Evolutionary conservation across 1,140 invertebrate genomes (phyloP).

Genomic region (Brachionus paranguensis): DNA sequence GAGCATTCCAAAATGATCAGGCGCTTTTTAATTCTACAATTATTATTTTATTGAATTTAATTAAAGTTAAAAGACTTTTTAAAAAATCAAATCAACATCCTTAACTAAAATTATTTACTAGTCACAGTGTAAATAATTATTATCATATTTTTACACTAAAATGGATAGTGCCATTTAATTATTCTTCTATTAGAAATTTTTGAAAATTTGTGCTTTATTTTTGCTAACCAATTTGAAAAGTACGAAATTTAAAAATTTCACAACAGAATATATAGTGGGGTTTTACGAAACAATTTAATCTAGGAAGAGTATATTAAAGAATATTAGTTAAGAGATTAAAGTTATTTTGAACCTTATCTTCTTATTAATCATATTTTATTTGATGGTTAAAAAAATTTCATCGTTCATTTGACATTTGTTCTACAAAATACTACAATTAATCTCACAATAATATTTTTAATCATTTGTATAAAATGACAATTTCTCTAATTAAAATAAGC

Average conservation of each 20-base stretch:
- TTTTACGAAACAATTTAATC: neutral
- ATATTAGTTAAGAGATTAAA: neutral
- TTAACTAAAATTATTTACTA: too few species aligned
- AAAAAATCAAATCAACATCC: too few species aligned
- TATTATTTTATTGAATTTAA: too few species aligned
- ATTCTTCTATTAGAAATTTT: neutral
- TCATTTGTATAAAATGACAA: neutral
- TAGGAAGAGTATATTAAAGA: neutral
- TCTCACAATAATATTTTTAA: neutral
- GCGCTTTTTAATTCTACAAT: too few species aligned
- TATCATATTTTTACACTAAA: too few species aligned
- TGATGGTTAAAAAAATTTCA: neutral
- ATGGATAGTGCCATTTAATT: too few species aligned
- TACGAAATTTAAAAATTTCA: neutral
- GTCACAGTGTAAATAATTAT: too few species aligned
- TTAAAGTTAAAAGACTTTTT: too few species aligned
- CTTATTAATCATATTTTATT: neutral
- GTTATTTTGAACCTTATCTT: neutral
- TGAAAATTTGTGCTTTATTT: neutral
- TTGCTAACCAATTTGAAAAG: neutral
- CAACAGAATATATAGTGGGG: neutral
- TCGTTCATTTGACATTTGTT: neutral
- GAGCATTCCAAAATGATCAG: too few species aligned
- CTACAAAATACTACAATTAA: neutral
- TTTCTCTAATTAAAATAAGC: neutral